Conservation (phyloP, 2,113 vertebrate species). For the Oxygymnocypris stewartii region DNA sequence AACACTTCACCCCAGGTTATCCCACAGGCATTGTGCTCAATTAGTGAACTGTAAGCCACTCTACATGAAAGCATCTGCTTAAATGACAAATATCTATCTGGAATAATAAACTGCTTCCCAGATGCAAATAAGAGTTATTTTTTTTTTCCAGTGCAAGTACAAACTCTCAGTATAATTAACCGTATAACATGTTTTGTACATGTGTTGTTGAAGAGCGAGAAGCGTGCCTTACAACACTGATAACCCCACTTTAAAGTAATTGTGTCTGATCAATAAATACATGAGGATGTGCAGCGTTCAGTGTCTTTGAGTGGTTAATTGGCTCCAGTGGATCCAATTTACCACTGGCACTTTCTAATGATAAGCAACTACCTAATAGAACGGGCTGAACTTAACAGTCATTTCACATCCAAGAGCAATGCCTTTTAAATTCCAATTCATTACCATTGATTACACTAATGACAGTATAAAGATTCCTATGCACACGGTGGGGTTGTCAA, state of each 20-base stretch:
- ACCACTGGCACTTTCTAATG: constrained; percentile 37
- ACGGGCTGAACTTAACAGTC: neutral
- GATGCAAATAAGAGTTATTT: neutral
- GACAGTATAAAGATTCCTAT: constrained; percentile 21
- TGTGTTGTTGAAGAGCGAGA: neutral
- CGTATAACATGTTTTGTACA: constrained; percentile 14
- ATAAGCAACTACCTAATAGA: constrained; percentile 16
- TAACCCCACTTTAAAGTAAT: constrained; percentile 44
- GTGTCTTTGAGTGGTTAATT: constrained; percentile 49
- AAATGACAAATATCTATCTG: constrained; percentile 18
- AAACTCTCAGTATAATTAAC: neutral
- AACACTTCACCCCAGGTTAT: constrained; percentile 23
- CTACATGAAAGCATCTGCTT: constrained; percentile 4
- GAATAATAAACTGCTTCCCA: constrained; percentile 12
- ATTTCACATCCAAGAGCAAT: neutral
- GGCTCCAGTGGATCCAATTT: constrained; percentile 56
- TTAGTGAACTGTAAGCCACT: constrained; percentile 2
- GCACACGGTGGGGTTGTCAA: neutral
- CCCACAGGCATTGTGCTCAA: constrained; percentile 9
- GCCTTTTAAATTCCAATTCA: constrained; percentile 4
- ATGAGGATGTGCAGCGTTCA: constrained; percentile 10
- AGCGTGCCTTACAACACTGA: neutral
- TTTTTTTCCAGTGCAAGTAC: neutral
- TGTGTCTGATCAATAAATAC: constrained; percentile 48
- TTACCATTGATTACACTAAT: constrained; percentile 25